Percentiles rank a stretch among this genome's conserved stretches.
phyloP scores from a whole-genome alignment of 2,113 vertebrate species.

The Leptodactylus fuscus region DNA sequence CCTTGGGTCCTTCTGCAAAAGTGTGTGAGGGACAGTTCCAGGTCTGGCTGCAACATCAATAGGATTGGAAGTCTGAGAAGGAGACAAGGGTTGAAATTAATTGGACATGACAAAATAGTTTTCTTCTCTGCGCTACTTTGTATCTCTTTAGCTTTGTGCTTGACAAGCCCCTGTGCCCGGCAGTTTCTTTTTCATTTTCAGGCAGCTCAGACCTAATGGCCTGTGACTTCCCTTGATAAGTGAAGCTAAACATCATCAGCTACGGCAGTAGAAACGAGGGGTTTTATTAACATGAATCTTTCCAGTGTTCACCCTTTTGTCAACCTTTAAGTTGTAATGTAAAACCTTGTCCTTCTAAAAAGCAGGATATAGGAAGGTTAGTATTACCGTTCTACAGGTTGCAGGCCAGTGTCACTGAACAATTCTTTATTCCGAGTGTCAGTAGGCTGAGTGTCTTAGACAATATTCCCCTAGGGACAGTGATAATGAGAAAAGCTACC shows the following conservation, averaged over 20 bases:
- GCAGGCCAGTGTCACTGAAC: conserved; percentile 40
- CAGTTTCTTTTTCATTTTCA: conserved; percentile 57
- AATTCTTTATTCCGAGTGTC: conserved; percentile 53
- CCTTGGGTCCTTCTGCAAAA: conserved; percentile 96
- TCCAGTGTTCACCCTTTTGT: conserved; percentile 53
- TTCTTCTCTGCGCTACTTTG: conserved; percentile 32
- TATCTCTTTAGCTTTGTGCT: conserved; percentile 29
- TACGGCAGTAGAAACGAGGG: conserved; percentile 42
- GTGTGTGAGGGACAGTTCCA: conserved; percentile 91
- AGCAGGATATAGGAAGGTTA: conserved; percentile 23
- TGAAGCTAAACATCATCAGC: conserved; percentile 55
- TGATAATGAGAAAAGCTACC: conserved; percentile 58
- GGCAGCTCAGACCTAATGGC: conserved; percentile 46
- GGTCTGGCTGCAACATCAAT: conserved; percentile 92
- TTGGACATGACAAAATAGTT: conserved; percentile 20
- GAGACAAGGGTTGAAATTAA: conserved; percentile 57
- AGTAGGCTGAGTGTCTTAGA: conserved; percentile 55
- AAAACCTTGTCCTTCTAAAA: conserved; percentile 34
- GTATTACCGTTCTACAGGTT: conserved; percentile 50
- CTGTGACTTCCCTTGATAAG: conserved; percentile 57
- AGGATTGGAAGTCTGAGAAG: conserved; percentile 91
- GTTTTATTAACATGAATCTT: conserved; percentile 49
- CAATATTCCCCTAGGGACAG: conserved; percentile 39
- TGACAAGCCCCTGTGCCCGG: conserved; percentile 45
- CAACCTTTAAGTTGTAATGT: conserved; percentile 58